Conservation (phyloP, 1,140 invertebrate genomes). For the Hyposmocoma kahamanoa region DNA sequence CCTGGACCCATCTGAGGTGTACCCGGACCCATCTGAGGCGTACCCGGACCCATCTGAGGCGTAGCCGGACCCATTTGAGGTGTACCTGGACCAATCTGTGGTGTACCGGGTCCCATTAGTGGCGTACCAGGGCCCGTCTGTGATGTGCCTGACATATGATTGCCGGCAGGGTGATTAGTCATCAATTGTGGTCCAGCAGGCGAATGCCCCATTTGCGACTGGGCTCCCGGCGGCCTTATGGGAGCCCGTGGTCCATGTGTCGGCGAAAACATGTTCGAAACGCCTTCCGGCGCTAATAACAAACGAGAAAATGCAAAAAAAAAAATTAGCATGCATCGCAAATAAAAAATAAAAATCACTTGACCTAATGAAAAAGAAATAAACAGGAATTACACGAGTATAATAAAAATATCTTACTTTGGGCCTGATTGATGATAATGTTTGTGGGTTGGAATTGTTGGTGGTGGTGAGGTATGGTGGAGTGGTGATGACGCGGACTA, state of each 20-base stretch:
- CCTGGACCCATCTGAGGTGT: slow-evolving; percentile 35
- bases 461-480: slow-evolving; percentile 58
- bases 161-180: slow-evolving; percentile 15
- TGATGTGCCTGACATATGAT: slow-evolving; percentile 8
- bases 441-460: slow-evolving; percentile 61
- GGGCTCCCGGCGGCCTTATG: slow-evolving; percentile 40
- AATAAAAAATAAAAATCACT: slow-evolving; percentile 25
- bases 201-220: slow-evolving; percentile 26
- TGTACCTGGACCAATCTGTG: slow-evolving; percentile 19
- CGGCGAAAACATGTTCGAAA: slow-evolving; percentile 62
- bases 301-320: slow-evolving; percentile 55
- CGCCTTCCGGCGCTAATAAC: slow-evolving; percentile 61
- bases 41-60: slow-evolving; percentile 38
- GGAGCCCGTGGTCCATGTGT: slow-evolving; percentile 47
- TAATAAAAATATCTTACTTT: slow-evolving; percentile 48
- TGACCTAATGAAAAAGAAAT: slow-evolving; percentile 7
- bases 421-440: slow-evolving; percentile 64
- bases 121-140: slow-evolving; percentile 16
- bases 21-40: slow-evolving; percentile 31
- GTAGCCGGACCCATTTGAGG: slow-evolving; percentile 24
- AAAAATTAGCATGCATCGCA: slow-evolving; percentile 51
- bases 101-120: slow-evolving; percentile 22
- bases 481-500: slow-evolving; percentile 63
- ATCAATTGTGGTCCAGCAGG: not conserved
- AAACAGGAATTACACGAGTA: slow-evolving; percentile 2